Percentiles rank a stretch among this genome's conserved stretches.
These are phyloP conservation scores for Psittacula derbiana DNA, from an alignment of 2,797 vertebrate genomes.

Conservation along the genomic window DNA sequence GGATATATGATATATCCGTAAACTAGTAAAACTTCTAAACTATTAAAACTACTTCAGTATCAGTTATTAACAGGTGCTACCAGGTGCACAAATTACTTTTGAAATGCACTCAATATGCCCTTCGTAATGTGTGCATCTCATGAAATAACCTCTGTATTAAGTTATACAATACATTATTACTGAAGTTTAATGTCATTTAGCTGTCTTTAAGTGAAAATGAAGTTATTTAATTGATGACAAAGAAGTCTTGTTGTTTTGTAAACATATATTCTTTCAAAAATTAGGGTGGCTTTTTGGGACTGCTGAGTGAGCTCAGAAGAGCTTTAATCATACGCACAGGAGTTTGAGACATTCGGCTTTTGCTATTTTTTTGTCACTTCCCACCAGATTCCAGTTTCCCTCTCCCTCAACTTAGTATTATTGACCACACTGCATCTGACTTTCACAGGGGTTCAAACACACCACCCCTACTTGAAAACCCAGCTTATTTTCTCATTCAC, in stretches of 20 bases:
- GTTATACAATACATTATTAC: neutral
- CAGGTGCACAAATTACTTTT: neutral
- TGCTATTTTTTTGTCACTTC: neutral
- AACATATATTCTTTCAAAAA: neutral
- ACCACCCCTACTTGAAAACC: fast-evolving
- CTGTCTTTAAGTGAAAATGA: neutral
- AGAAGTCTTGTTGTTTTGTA: neutral
- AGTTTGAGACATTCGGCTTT: neutral
- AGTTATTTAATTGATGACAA: neutral
- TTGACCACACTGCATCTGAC: neutral
- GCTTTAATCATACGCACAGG: neutral
- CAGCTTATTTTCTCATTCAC: neutral
- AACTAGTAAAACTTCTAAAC: neutral
- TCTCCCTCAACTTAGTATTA: neutral
- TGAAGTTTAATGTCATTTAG: neutral
- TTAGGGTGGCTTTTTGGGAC: neutral
- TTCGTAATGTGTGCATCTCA: neutral
- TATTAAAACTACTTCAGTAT: neutral
- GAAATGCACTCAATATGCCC: neutral
- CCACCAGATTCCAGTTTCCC: neutral
- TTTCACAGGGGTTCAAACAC: neutral
- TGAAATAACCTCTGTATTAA: neutral
- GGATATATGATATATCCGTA: neutral
- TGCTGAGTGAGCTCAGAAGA: neutral
- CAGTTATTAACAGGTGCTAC: neutral